These are phyloP conservation scores for Phoebastria nigripes DNA, from an alignment of 2,797 vertebrate species.

Conservation along the genomic window DNA sequence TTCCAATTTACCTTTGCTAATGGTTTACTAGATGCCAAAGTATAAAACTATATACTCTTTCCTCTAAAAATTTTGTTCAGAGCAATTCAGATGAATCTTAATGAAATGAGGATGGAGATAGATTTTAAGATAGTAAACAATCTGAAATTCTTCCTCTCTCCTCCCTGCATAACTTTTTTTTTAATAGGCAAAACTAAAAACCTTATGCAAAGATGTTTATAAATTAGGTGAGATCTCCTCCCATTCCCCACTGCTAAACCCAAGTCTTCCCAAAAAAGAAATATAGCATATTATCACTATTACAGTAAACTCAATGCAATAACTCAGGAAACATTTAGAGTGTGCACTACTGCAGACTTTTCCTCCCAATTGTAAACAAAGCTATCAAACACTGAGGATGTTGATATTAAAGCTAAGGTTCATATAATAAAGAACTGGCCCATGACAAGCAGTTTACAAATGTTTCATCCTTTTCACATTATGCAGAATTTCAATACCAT, in stretches of 20 bases:
- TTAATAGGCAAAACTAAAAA: conserved; percentile 49
- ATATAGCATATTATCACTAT: conserved; percentile 50
- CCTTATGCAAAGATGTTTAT: background rate
- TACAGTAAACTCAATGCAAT: conserved; percentile 51
- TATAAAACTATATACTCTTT: conserved; percentile 28
- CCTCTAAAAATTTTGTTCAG: background rate
- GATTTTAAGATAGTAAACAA: background rate
- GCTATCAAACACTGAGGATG: conserved; percentile 75
- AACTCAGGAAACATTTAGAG: conserved; percentile 60
- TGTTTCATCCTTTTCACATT: conserved; percentile 77
- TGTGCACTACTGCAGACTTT: conserved; percentile 59
- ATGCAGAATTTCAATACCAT: conserved; percentile 75
- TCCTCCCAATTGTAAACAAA: conserved; percentile 69
- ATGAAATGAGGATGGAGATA: conserved; percentile 29
- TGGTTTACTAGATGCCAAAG: background rate
- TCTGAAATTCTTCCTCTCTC: background rate
- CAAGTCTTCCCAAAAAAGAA: conserved; percentile 47
- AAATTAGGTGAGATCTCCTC: conserved; percentile 51
- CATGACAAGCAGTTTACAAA: conserved; percentile 77
- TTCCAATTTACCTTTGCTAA: conserved; percentile 3
- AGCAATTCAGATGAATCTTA: conserved; percentile 22
- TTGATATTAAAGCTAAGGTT: conserved; percentile 84
- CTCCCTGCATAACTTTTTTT: background rate
- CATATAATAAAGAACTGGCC: conserved; percentile 80
- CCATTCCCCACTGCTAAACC: conserved; percentile 47